Conservation (phyloP, 2,113 vertebrate species). For the Myotis yumanensis region DNA sequence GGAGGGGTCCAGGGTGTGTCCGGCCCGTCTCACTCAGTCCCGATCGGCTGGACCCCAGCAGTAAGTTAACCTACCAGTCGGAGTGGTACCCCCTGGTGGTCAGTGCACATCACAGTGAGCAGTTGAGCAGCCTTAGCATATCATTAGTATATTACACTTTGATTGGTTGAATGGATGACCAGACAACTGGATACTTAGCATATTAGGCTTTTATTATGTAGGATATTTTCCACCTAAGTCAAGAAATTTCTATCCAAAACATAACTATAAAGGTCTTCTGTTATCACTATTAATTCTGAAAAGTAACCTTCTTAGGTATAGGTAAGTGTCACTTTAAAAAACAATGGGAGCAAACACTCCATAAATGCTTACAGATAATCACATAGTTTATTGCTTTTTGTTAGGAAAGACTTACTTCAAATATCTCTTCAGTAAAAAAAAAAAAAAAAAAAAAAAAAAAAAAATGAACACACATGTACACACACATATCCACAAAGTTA, state of each 20-base stretch:
- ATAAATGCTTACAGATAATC: not conserved
- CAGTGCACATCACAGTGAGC: too few species aligned
- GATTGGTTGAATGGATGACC: too few species aligned
- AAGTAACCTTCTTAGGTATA: not conserved
- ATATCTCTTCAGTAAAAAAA: not conserved
- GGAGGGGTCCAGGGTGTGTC: too few species aligned
- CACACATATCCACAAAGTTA: not conserved
- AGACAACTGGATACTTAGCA: too few species aligned
- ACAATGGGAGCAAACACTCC: not conserved
- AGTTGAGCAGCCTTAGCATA: too few species aligned
- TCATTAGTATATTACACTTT: too few species aligned
- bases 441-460: not conserved
- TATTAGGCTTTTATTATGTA: too few species aligned
- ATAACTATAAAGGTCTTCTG: not conserved
- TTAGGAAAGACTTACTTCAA: not conserved
- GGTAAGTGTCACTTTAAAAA: not conserved
- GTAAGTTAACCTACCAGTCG: too few species aligned
- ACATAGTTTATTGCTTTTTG: not conserved
- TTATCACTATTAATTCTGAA: not conserved
- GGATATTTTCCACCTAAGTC: not conserved
- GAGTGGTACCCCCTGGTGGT: too few species aligned
- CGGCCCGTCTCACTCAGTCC: too few species aligned
- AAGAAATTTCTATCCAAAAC: not conserved
- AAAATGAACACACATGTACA: not conserved
- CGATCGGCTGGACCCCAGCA: too few species aligned